Evolutionary conservation across 2,888 invertebrate species (phyloP).

Genomic region (Charanyca ferruginea): DNA sequence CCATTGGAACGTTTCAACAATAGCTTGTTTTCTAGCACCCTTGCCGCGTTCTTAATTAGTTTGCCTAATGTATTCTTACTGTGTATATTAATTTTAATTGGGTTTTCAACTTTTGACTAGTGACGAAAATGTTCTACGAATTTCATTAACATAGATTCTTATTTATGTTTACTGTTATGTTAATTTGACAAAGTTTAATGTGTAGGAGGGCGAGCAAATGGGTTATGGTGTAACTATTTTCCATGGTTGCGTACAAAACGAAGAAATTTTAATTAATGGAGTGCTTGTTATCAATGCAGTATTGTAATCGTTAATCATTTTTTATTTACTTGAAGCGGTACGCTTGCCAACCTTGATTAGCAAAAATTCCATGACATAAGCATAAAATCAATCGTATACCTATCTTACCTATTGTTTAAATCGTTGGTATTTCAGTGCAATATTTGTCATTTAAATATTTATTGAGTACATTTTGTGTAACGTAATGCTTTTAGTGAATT

Average conservation of each 20-base stretch:
- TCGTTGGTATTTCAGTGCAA: not conserved
- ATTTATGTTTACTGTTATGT: conserved; percentile 6
- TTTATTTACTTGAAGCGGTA: conserved; percentile 8
- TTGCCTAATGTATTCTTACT: conserved; percentile 27
- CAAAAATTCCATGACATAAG: not conserved
- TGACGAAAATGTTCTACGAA: conserved; percentile 19
- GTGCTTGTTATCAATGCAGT: conserved; percentile 3
- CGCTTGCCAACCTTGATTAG: not conserved
- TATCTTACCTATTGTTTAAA: not conserved
- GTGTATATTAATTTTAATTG: conserved; percentile 29
- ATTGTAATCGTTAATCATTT: not conserved
- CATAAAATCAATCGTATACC: not conserved
- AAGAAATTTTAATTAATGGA: not conserved
- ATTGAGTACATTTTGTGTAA: not conserved
- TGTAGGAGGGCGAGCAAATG: not conserved
- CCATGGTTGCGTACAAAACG: too few relatives aligned
- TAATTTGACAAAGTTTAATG: conserved; percentile 11
- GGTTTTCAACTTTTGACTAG: conserved; percentile 7
- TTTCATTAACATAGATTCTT: conserved; percentile 32
- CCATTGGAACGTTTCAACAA: conserved; percentile 64
- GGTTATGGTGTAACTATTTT: not conserved
- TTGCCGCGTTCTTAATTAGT: conserved; percentile 56
- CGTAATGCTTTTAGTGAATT: too few relatives aligned
- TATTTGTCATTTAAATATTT: not conserved
- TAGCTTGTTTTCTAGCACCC: conserved; percentile 66